Conservation (phyloP, 2,888 invertebrate species). For the Diadegma fenestrale region DNA sequence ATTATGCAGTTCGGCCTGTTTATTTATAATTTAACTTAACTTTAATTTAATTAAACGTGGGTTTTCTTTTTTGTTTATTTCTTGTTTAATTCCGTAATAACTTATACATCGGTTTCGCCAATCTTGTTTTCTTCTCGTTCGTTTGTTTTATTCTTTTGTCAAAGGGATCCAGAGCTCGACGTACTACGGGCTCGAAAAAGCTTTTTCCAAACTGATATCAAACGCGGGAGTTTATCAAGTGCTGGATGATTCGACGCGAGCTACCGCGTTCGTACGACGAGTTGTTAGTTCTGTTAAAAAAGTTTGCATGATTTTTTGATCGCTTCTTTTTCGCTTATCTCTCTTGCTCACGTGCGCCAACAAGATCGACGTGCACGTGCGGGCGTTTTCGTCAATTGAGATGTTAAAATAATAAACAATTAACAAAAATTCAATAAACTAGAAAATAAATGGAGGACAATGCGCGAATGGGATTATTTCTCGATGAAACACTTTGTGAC, state of each 20-base stretch:
- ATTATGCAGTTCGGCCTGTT: conserved; percentile 74
- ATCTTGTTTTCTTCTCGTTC: conserved; percentile 20
- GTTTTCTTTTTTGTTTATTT: background rate
- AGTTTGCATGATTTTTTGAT: background rate
- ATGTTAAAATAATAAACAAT: background rate
- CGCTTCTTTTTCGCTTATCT: background rate
- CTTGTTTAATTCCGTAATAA: conserved; percentile 17
- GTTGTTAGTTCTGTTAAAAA: background rate
- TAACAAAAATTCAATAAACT: background rate
- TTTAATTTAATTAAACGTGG: conserved; percentile 9
- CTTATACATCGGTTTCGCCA: conserved; percentile 25
- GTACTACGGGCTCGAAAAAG: background rate
- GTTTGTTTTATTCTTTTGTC: conserved; percentile 24
- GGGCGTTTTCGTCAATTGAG: background rate
- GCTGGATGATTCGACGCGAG: conserved; percentile 31
- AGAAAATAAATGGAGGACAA: background rate
- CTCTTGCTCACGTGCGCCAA: background rate
- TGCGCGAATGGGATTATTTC: conserved; percentile 6
- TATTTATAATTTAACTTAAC: conserved; percentile 54
- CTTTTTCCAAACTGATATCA: background rate
- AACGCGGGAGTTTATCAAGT: conserved; percentile 33
- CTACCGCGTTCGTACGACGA: background rate
- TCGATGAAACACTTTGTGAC: conserved; percentile 72
- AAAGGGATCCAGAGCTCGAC: background rate
- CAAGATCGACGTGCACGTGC: conserved; percentile 66